Base-by-base conservation (phyloP, 2,797 vertebrate genomes). In the Chloroceryle amazona region DNA sequence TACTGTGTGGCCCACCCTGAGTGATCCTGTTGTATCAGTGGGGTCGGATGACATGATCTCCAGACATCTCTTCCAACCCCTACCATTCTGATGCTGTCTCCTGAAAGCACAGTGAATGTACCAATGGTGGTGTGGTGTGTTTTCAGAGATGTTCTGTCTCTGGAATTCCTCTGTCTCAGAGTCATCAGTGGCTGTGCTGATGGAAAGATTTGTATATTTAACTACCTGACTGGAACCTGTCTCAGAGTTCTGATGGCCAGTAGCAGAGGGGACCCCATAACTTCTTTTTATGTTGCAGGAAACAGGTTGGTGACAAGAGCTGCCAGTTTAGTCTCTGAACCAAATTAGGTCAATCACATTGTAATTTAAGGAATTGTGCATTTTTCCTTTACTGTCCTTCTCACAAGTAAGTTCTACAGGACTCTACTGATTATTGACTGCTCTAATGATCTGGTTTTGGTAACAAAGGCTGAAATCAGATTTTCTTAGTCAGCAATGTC, bases 181-280 rank as follows among this genome's bases (percentile, higher is more conserved):
- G 98, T 99, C 46, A 80, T 99, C 95, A 99, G 98, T 0, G 99
- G 98, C 91, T 99, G 99, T 44, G 97, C 92, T 7, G 99, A 99
- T 0, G 99, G 99, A 60, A 99, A 98, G 96, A 98, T 99, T 73
- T 98, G 99, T 8, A 97, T 99, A 46, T 99, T 99, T 80, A 99
- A 98, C 90, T 98, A 99, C 93, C 97, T 99, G 83, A 98, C 97
- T 0, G 99, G 99, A 18, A 98, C 97, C 37, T 99, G 99, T 93
- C 95, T 99, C 67, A 98, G 96, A 91, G 97, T 98, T 75, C 96
- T 99, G 97, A 97, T 94, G 68, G 98, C 96, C 46, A 98, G 97
- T 9, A 84, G 97, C 57, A 95, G 96, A 67, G 81, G 98, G n/a
- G 98, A 97, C 21, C 97, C 98, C 0, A 41, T 99, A 25, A 90